Evolutionary conservation across 2,113 vertebrate genomes (phyloP).

Genomic region (Phalacrocorax pelagicus): DNA sequence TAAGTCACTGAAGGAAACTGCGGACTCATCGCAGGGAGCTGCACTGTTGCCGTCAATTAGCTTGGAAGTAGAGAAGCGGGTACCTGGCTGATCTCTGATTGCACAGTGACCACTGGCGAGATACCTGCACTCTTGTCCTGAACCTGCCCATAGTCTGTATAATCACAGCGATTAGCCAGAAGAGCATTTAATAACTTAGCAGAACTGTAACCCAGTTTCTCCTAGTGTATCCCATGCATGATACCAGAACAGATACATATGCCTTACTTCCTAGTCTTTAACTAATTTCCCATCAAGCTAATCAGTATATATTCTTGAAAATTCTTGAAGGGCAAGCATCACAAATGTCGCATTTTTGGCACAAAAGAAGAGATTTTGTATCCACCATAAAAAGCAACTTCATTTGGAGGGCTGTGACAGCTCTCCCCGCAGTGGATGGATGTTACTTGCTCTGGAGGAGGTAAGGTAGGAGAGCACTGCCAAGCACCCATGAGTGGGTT

Average conservation of each 20-base stretch:
- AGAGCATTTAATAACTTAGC: neutral
- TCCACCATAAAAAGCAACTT: neutral
- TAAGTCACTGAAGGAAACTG: neutral
- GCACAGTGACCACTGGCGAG: neutral
- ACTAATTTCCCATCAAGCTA: neutral
- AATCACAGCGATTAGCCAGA: neutral
- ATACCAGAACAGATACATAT: neutral
- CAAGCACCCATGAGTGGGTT: neutral
- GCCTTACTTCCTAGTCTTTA: neutral
- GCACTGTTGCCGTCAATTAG: neutral
- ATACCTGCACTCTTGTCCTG: neutral
- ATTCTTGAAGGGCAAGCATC: neutral
- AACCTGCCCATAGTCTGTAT: neutral
- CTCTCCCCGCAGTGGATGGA: fast-evolving
- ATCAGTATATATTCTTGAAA: neutral
- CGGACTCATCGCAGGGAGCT: neutral
- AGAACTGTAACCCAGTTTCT: neutral
- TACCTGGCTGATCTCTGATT: neutral
- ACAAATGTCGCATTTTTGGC: neutral
- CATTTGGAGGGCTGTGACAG: neutral
- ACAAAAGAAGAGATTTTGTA: neutral
- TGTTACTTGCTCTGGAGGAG: neutral
- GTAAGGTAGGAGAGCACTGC: neutral
- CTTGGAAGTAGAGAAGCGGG: neutral
- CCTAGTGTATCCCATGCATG: neutral